Evolutionary conservation across 2,888 invertebrate species (phyloP), one percentile per base, ranked within the genome.

Genomic region (Ernsta delagoae): DNA sequence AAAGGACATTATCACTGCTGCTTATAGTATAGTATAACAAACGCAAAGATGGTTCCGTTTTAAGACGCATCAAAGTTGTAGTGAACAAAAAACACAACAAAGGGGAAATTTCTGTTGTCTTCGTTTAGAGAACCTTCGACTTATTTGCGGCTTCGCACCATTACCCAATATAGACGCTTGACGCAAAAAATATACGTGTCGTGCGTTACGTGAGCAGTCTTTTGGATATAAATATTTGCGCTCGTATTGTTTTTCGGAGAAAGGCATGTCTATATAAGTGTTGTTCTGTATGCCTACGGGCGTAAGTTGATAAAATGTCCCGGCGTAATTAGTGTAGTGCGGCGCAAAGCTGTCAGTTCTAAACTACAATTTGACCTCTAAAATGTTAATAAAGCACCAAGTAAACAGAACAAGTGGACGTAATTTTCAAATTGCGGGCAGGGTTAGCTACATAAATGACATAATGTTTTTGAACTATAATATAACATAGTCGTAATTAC

Each of bases 381-480:
- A 53, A 77, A 76, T 75, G 76, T 75, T 77, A 78, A 77, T 79
- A 78, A 79, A 80, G 77, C 75, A 73, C 75, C 77, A 77, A 76
- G 77, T 77, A 75, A 77, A 81, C 76, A 75, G 73, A 75, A 77
- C 74, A 77, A 78, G 80, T 78, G 79, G 75, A 79, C 79, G 83
- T 83, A 80, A 83, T 84, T 84, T 79, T 16, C 57, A 59, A 59
- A 39, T 59, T 36, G 39, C 5, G 34, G 7, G 12, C 11, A 57
- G 57, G 57, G 57, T 57, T 57, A 12, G 12, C 57, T 7, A 34
- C 11, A 24, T 53, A n/a, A 50, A 6, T 39, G 7, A 1, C 5
- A 39, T 6, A 1, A 39, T 39, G 5, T 39, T 39, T 39, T 39
- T 39, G 5, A 6, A 39, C 39, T 39, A 6, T 39, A 6, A 36